A percentile compares a stretch with the other conserved stretches of the same genome.
phyloP scores from a whole-genome alignment of 2,113 vertebrate genomes.

The Glareola pratincola region DNA sequence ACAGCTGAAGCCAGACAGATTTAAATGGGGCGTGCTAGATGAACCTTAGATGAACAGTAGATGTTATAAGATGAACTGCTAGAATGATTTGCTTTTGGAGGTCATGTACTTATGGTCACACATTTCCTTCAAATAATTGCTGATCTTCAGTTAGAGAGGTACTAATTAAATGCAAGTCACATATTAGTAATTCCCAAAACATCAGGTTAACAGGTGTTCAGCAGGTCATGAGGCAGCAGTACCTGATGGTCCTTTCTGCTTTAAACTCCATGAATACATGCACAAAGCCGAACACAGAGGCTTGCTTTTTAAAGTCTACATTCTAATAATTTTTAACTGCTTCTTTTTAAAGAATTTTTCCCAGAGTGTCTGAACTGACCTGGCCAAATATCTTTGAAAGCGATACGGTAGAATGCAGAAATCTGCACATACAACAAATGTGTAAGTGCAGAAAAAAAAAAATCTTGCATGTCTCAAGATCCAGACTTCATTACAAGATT shows the following conservation, averaged over 20 bases:
- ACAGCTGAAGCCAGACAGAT: neutral
- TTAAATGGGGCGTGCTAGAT: neutral
- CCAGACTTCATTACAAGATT: neutral
- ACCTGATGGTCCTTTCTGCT: neutral
- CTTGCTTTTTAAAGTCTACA: neutral
- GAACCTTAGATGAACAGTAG: neutral
- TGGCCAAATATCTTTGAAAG: neutral
- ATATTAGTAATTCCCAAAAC: neutral
- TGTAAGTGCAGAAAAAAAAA: neutral
- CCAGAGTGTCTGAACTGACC: neutral
- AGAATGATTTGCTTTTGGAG: neutral
- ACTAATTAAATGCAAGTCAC: neutral
- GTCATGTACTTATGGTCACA: neutral
- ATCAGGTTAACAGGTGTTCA: neutral
- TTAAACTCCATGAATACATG: neutral
- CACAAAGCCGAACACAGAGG: neutral
- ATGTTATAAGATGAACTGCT: neutral
- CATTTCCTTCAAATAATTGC: neutral
- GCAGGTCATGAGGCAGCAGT: neutral
- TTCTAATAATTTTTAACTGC: neutral
- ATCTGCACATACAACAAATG: neutral
- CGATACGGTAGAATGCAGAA: neutral
- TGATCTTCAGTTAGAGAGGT: neutral
- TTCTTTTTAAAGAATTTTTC: neutral
- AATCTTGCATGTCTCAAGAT: neutral